A percentile compares a stretch with the other conserved stretches of the same genome.
phyloP scores from a whole-genome alignment of 1,140 invertebrate genomes.

The Hycleus cichorii region DNA sequence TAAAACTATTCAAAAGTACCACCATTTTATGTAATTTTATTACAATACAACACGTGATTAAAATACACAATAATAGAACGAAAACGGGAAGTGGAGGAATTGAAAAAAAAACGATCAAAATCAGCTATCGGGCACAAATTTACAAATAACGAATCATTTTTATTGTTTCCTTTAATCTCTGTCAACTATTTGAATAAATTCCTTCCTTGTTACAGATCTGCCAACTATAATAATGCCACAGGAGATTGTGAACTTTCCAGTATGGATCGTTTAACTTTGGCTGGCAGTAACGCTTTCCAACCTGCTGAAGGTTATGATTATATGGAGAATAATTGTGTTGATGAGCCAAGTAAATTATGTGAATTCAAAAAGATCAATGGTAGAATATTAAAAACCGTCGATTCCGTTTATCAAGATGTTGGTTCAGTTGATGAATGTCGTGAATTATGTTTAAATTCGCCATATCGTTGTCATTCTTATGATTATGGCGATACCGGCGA shows the following conservation, averaged over 20 bases:
- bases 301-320: slow-evolving; percentile 67
- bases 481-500: slow-evolving; percentile 90
- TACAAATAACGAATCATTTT: background rate
- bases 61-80: too few species aligned
- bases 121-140: background rate
- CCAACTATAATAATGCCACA: slow-evolving; percentile 79
- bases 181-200: slow-evolving; percentile 1
- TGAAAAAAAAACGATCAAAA: too few species aligned
- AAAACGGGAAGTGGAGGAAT: too few species aligned
- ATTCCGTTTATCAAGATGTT: slow-evolving; percentile 86
- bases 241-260: slow-evolving; percentile 81
- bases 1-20: too few species aligned
- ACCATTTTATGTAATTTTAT: too few species aligned
- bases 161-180: background rate
- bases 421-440: slow-evolving; percentile 78
- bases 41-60: too few species aligned
- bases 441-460: slow-evolving; percentile 80
- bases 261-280: slow-evolving; percentile 82
- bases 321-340: slow-evolving; percentile 84
- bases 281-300: slow-evolving; percentile 62
- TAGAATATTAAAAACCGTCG: slow-evolving; percentile 86
- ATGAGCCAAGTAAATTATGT: slow-evolving; percentile 83
- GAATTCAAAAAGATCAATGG: slow-evolving; percentile 85
- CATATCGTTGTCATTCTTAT: slow-evolving; percentile 81
- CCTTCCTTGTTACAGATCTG: slow-evolving; percentile 62